phyloP scores from a whole-genome alignment of 2,113 vertebrate genomes.

The Puma concolor region DNA sequence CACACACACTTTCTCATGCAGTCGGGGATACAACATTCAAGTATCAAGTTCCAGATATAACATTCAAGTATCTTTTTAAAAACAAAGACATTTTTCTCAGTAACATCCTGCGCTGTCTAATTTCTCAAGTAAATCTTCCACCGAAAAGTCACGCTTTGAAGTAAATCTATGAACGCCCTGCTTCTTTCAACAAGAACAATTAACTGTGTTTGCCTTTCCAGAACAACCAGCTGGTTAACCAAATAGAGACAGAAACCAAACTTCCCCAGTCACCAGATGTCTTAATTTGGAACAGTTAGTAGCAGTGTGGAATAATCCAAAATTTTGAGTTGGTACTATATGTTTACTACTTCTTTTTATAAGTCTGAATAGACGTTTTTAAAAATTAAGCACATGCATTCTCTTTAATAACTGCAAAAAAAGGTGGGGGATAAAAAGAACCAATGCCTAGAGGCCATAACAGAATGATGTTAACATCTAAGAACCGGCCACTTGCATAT shows the following conservation, averaged over 20 bases:
- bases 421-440: not conserved
- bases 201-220: constrained; percentile 72
- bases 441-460: not conserved
- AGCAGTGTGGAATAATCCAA: constrained; percentile 28
- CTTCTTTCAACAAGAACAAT: constrained; percentile 70
- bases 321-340: constrained; percentile 54
- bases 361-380: constrained; percentile 50
- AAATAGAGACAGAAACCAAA: constrained; percentile 54
- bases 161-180: constrained; percentile 77
- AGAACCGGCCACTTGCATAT: not conserved
- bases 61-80: not conserved
- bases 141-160: constrained; percentile 74
- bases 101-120: constrained; percentile 72
- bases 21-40: not conserved
- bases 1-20: not conserved
- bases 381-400: constrained; percentile 52
- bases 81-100: constrained; percentile 59
- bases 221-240: constrained; percentile 66
- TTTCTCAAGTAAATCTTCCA: constrained; percentile 78
- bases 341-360: constrained; percentile 66
- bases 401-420: not conserved
- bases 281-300: constrained; percentile 73
- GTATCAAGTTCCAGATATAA: not conserved
- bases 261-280: constrained; percentile 63
- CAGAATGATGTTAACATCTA: not conserved